Conservation (phyloP, 2,888 invertebrate species). For the Drosophila dives region DNA sequence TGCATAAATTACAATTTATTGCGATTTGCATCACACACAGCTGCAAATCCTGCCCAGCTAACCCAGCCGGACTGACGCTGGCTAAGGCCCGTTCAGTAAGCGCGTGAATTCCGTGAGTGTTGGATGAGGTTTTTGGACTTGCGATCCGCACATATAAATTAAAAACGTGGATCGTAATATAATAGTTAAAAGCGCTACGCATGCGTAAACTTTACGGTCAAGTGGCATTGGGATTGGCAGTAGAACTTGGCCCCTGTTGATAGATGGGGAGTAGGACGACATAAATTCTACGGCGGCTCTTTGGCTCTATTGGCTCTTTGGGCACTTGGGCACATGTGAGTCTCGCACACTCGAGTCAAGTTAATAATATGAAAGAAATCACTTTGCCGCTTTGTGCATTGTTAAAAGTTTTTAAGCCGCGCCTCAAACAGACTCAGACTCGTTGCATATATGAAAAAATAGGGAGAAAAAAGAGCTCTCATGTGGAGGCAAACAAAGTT, state of each 20-base stretch:
- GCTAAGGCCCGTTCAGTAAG: constrained; percentile 50
- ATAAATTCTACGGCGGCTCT: constrained; percentile 36
- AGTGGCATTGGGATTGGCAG: constrained; percentile 49
- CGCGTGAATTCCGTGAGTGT: constrained; percentile 70
- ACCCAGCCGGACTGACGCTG: not conserved
- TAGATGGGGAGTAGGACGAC: not conserved
- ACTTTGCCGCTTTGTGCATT: constrained; percentile 82
- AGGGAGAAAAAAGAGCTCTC: constrained; percentile 34
- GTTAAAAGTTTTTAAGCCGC: constrained; percentile 82
- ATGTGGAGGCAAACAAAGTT: constrained; percentile 77
- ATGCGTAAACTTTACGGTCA: constrained; percentile 74
- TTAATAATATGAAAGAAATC: constrained; percentile 82
- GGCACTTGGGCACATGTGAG: constrained; percentile 45
- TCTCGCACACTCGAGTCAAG: constrained; percentile 74
- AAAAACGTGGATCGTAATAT: constrained; percentile 28
- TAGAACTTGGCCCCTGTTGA: constrained; percentile 7
- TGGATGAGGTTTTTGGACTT: constrained; percentile 32
- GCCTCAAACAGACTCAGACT: constrained; percentile 69
- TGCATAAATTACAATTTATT: constrained; percentile 83
- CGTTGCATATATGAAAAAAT: constrained; percentile 37
- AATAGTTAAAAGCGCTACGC: constrained; percentile 54
- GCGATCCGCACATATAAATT: constrained; percentile 24
- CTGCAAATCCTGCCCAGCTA: constrained; percentile 51
- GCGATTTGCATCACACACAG: constrained; percentile 79
- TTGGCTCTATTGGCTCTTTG: constrained; percentile 16